These are phyloP conservation scores for Acrobasis consociella DNA, from an alignment of 2,888 invertebrate species.

Conservation along the genomic window DNA sequence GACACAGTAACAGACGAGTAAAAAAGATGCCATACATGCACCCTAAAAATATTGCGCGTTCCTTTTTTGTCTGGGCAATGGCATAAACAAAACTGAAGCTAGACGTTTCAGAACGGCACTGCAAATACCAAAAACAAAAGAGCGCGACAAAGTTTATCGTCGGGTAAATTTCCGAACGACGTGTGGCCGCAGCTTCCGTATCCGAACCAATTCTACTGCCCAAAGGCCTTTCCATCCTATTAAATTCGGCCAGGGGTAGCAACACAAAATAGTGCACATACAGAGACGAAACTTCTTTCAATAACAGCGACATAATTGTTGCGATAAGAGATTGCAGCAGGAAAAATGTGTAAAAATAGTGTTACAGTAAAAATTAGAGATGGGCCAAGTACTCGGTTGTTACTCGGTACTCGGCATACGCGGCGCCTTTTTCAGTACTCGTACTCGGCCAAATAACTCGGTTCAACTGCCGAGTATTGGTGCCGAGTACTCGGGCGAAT, in stretches of 20 bases:
- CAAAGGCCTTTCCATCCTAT: constrained; percentile 46
- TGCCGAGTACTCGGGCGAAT: no score
- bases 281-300: not conserved
- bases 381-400: no score
- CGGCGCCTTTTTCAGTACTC: no score
- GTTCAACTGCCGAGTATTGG: no score
- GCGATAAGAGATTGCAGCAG: no score
- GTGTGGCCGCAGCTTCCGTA: not conserved
- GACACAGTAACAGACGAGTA: not conserved
- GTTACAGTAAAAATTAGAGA: no score
- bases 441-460: no score
- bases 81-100: not conserved
- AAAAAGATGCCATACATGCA: not conserved
- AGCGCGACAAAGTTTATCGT: constrained; percentile 9
- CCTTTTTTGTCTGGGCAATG: not conserved
- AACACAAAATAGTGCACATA: not conserved
- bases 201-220: constrained; percentile 6
- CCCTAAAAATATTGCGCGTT: not conserved
- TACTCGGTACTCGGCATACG: no score
- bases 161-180: constrained; percentile 4
- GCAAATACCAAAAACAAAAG: constrained; percentile 8
- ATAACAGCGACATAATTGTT: not conserved
- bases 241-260: constrained; percentile 37
- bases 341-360: no score
- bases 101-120: not conserved